Base-by-base conservation (phyloP, 2,888 invertebrate genomes). In the Sisyra nigra region DNA sequence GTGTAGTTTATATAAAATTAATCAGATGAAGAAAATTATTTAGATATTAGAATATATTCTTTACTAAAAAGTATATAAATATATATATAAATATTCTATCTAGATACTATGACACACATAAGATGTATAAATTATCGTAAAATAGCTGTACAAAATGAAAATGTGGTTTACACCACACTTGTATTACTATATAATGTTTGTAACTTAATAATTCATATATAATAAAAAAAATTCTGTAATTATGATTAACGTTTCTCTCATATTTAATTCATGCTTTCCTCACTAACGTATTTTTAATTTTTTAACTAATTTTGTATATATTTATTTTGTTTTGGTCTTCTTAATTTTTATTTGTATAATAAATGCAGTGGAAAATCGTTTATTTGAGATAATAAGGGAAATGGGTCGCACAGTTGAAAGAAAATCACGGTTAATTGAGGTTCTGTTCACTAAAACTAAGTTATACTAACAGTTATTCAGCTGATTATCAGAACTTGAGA, bases 71-170 rank as follows among this genome's bases (percentile, higher is more conserved):
- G 34, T 42, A 34, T 30, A 37, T 19, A 42, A 29, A 40, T 14
- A 13, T 13, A 13, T 33, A n/a, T 6, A 24, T 24, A 33, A 13
- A 37, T 15, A 37, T 37, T 37, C 19, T 18, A 19, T 18, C 19
- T 37, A 4, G 19, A 15, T 37, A 37, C 9, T 37, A 38, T 34
- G 19, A 43, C 43, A 43, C 33, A 37, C 32, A 17, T 43, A 43
- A 43, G 43, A 38, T 43, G 43, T 43, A 43, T 52, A 54, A 52
- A 52, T 53, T 53, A 53, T 49, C 48, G 48, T 46, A 37, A 37
- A 11, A 37, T 52, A 53, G 52, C 47, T 54, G 54, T 54, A 54
- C 53, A 54, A 54, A 24, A 54, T 51, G 50, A 50, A 48, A 51
- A 46, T 46, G 44, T 43, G 48, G 44, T 46, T 44, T 46, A 34